Evolutionary conservation across 1,140 invertebrate species (phyloP), one percentile per base, ranked within the genome.

Genomic region (Drosophila grimshawi): DNA sequence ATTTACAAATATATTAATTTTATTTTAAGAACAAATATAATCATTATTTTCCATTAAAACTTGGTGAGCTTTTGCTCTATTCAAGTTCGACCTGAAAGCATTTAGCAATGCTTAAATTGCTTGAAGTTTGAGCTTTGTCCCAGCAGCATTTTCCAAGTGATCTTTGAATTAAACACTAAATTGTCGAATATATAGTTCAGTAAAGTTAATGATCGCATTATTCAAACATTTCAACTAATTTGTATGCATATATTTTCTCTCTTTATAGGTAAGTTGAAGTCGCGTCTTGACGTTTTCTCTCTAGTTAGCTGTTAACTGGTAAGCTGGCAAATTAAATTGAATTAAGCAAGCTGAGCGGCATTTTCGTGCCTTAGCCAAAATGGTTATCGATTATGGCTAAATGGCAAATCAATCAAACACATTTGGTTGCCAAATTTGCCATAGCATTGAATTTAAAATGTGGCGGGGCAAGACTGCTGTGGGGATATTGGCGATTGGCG

Each of bases 181-280:
- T n/a, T n/a, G n/a, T n/a, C n/a, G n/a, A n/a, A n/a, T n/a, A n/a
- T n/a, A n/a, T n/a, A n/a, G n/a, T 19, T 19, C 19, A 19, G 19
- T 19, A 19, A 19, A 19, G 19, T 19, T 19, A 19, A 19, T 19
- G 19, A 19, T 19, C 33, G 5, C 33, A 33, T 4, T 4, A 33
- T 33, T 33, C 33, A 33, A 33, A 33, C 33, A 19, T 5, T 5
- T 3, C 11, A 10, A 48, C 32, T 68, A 33, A 66, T 73, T 57
- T 75, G 8, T n/a, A 41, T 19, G 3, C 48, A 10, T 35, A 39
- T 51, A 3, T 45, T 64, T 32, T 41, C 19, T 74, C 32, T 80
- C 46, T 32, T 86, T 86, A 4, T 32, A 86, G 81, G 81, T 86
- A 86, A 86, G 81, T 85, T 19, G 2, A 53, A 55, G 29, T 52